A percentile compares a stretch with the other conserved stretches of the same genome.
Evolutionary conservation across 2,797 vertebrate genomes (phyloP).

Genomic region (Margarornis squamiger): DNA sequence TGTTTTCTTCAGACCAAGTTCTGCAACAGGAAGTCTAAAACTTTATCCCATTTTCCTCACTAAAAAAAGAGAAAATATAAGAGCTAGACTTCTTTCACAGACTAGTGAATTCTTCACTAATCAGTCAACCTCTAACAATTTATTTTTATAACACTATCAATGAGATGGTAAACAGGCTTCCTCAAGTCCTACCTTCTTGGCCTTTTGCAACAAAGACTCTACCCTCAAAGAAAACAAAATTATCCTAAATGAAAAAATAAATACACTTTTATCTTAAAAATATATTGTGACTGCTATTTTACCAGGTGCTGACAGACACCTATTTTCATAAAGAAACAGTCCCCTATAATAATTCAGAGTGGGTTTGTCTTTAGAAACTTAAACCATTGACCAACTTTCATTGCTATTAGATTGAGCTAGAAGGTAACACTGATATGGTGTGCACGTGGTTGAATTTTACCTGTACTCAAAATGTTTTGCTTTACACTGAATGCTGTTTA

Average conservation of each 20-base stretch:
- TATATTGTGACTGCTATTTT: neutral
- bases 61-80: neutral
- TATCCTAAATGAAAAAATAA: neutral
- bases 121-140: neutral
- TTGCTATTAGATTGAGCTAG: neutral
- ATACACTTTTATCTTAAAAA: neutral
- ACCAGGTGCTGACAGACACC: neutral
- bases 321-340: neutral
- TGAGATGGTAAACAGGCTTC: neutral
- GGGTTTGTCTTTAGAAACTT: neutral
- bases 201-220: neutral
- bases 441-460: neutral
- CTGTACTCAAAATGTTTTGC: neutral
- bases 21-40: neutral
- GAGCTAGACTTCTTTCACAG: neutral
- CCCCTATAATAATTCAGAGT: neutral
- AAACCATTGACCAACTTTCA: neutral
- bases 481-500: neutral
- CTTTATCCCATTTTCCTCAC: neutral
- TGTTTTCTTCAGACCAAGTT: neutral
- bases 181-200: neutral
- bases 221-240: neutral
- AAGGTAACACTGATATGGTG: rapidly evolving
- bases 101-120: neutral
- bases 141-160: neutral